Evolutionary conservation across 2,888 invertebrate species (phyloP).

Genomic region (Amphipyra tragopoginis): DNA sequence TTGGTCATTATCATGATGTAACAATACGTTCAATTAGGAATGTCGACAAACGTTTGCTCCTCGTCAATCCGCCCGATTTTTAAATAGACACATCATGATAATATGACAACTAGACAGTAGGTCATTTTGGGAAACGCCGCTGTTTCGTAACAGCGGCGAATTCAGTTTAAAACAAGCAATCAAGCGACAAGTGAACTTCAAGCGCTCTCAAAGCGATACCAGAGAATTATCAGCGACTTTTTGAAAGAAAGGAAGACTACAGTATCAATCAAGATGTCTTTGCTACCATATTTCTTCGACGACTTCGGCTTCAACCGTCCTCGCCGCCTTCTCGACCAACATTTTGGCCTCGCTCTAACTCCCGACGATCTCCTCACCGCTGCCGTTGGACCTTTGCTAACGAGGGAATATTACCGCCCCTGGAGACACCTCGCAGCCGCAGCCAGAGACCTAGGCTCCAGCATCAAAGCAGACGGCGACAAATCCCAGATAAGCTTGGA

Average conservation of each 20-base stretch:
- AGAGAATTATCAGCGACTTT: conserved; percentile 8
- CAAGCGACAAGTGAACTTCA: conserved; percentile 25
- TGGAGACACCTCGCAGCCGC: conserved; percentile 75
- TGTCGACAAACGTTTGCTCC: no score
- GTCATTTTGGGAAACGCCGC: conserved; percentile 81
- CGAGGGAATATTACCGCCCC: conserved; percentile 67
- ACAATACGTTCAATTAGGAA: no score
- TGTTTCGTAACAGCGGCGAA: conserved; percentile 56
- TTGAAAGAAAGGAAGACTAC: conserved; percentile 5
- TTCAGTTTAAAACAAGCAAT: conserved; percentile 54
- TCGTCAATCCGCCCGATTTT: no score
- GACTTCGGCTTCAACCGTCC: conserved; percentile 65
- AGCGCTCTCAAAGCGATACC: conserved; percentile 21
- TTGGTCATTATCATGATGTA: no score
- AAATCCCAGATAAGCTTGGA: conserved; percentile 92
- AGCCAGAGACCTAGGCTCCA: conserved; percentile 81
- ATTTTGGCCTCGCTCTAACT: conserved; percentile 72
- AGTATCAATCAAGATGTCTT: conserved; percentile 67
- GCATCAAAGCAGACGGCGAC: conserved; percentile 86
- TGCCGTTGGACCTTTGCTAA: conserved; percentile 64
- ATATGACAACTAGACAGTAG: no score
- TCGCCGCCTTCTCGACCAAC: conserved; percentile 71
- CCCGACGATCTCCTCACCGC: conserved; percentile 71
- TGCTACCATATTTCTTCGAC: conserved; percentile 72
- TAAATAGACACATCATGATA: no score